Evolutionary conservation across 2,113 vertebrate genomes (phyloP).

Genomic region (Passer montanus): DNA sequence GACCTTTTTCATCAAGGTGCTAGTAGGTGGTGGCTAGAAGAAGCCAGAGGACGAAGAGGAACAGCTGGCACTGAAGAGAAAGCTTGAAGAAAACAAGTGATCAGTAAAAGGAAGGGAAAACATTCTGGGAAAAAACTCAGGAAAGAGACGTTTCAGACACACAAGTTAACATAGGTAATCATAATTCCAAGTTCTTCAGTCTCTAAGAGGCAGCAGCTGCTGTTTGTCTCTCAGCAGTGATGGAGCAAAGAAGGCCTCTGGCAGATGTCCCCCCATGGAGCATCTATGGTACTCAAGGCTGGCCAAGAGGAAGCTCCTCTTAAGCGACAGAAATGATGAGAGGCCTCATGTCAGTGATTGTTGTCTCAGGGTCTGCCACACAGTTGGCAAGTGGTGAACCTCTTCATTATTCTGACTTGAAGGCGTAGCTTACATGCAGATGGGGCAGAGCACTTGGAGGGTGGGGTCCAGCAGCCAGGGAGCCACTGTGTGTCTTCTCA

Average conservation of each 20-base stretch:
- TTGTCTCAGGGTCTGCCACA: rapidly evolving
- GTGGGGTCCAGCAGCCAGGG: not conserved
- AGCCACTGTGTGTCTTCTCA: not conserved
- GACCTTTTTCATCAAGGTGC: not conserved
- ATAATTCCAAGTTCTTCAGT: not conserved
- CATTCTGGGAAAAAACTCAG: not conserved
- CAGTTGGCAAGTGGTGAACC: not conserved
- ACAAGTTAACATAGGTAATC: not conserved
- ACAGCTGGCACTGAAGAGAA: not conserved
- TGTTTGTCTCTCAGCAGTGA: not conserved
- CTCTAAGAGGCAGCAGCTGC: not conserved
- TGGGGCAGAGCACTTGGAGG: not conserved
- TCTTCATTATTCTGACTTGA: not conserved
- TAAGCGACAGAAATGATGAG: not conserved
- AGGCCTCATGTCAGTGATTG: not conserved
- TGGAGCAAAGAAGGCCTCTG: not conserved
- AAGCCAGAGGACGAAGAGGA: not conserved
- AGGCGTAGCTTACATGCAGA: not conserved
- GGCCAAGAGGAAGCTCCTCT: not conserved
- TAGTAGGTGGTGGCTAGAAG: not conserved
- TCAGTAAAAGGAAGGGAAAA: not conserved
- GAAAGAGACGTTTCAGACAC: not conserved
- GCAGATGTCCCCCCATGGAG: not conserved
- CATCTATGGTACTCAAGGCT: not conserved
- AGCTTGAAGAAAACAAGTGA: not conserved